Evolutionary conservation across 1,140 invertebrate species (phyloP).

Genomic region (Colletes gigas): DNA sequence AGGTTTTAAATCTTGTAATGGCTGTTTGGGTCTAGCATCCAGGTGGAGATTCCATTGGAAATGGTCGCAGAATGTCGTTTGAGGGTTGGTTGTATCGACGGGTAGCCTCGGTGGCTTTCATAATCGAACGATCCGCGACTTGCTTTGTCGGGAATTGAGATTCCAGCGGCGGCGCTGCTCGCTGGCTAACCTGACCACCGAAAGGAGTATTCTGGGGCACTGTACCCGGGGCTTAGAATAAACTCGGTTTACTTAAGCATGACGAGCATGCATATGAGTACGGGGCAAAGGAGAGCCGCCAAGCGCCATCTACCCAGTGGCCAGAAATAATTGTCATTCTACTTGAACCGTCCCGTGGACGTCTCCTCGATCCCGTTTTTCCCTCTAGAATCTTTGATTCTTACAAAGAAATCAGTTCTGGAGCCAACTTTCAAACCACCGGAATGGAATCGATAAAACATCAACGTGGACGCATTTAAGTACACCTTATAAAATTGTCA

Average conservation of each 20-base stretch:
- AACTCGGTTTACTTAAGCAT: slow-evolving; percentile 77
- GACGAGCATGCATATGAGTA: slow-evolving; percentile 77
- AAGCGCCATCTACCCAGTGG: slow-evolving; percentile 76
- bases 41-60: no score
- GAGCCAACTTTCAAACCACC: no score
- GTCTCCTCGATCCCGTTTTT: no score
- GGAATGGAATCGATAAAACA: no score
- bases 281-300: slow-evolving; percentile 72
- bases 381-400: no score
- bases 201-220: slow-evolving; percentile 75
- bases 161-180: slow-evolving; percentile 46
- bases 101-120: slow-evolving; percentile 1
- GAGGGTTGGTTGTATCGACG: neutral
- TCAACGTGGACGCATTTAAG: no score
- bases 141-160: slow-evolving; percentile 55
- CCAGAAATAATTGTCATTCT: slow-evolving; percentile 78
- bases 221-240: slow-evolving; percentile 76
- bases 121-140: slow-evolving; percentile 25
- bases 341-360: slow-evolving; percentile 41
- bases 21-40: no score
- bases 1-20: no score
- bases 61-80: no score
- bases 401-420: no score
- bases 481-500: no score
- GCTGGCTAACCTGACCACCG: slow-evolving; percentile 65